phyloP scores from a whole-genome alignment of 2,113 vertebrate genomes.

The Trogon melanurus region DNA sequence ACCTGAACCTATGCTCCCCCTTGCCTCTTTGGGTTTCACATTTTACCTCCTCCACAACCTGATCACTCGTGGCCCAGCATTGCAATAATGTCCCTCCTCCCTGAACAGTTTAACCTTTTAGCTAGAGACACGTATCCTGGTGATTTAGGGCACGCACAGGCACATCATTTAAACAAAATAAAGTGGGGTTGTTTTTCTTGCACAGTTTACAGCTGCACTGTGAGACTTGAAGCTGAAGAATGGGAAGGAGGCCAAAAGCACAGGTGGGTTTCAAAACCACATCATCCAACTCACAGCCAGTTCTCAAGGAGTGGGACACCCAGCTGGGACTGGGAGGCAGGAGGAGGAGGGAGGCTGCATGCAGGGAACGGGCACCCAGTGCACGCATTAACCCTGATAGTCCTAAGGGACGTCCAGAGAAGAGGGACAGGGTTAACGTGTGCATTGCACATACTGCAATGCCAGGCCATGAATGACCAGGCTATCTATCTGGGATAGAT shows the following conservation, averaged over 20 bases:
- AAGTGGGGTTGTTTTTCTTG: not conserved
- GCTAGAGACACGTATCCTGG: not conserved
- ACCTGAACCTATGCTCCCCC: not conserved
- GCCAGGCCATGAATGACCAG: too few species aligned
- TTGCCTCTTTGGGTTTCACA: not conserved
- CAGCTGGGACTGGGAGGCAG: not conserved
- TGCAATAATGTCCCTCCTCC: not conserved
- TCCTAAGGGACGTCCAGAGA: too few species aligned
- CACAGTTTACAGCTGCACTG: not conserved
- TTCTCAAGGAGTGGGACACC: not conserved
- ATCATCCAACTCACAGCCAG: not conserved
- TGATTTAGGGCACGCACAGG: not conserved
- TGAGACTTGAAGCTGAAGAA: not conserved
- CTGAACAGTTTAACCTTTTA: not conserved
- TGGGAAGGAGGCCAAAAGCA: not conserved
- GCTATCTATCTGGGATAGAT: too few species aligned
- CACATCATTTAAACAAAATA: not conserved
- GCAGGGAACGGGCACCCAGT: accelerated
- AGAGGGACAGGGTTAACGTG: too few species aligned
- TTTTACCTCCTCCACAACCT: not conserved
- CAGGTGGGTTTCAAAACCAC: not conserved
- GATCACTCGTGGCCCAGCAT: not conserved
- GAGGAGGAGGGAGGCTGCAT: not conserved
- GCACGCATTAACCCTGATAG: too few species aligned
- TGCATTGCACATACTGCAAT: too few species aligned